A percentile compares a stretch with the other conserved stretches of the same genome.
Evolutionary conservation across 2,888 invertebrate species (phyloP).

Genomic region (Anthophora plumipes): DNA sequence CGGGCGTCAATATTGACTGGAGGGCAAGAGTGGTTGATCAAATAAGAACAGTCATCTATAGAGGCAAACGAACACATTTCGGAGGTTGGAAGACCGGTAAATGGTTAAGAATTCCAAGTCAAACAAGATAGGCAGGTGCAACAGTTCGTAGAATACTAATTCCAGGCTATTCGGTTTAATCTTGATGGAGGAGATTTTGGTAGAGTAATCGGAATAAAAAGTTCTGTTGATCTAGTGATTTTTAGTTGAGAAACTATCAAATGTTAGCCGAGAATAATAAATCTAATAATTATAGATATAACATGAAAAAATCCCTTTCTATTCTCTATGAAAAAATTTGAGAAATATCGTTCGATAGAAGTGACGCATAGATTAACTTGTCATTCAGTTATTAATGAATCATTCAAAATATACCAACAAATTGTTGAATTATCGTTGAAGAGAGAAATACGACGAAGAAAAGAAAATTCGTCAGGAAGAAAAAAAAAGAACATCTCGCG

Average conservation of each 20-base stretch:
- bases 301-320: neutral
- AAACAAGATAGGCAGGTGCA: neutral
- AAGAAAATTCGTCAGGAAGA: too few species aligned
- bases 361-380: too few species aligned
- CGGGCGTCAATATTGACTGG: neutral
- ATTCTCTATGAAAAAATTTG: neutral
- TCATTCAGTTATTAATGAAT: too few species aligned
- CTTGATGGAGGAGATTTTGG: neutral
- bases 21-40: neutral
- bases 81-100: neutral
- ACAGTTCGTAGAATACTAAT: constrained; percentile 1
- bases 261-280: too few species aligned
- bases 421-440: too few species aligned
- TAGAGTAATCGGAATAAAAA: too few species aligned
- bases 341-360: neutral
- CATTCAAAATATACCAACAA: too few species aligned
- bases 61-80: neutral
- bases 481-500: too few species aligned
- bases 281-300: too few species aligned
- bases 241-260: too few species aligned
- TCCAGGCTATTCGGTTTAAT: neutral
- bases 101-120: neutral
- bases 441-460: too few species aligned
- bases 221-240: too few species aligned
- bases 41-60: neutral